Evolutionary conservation across 2,888 invertebrate genomes (phyloP).

Genomic region (Drosophila barbarae): DNA sequence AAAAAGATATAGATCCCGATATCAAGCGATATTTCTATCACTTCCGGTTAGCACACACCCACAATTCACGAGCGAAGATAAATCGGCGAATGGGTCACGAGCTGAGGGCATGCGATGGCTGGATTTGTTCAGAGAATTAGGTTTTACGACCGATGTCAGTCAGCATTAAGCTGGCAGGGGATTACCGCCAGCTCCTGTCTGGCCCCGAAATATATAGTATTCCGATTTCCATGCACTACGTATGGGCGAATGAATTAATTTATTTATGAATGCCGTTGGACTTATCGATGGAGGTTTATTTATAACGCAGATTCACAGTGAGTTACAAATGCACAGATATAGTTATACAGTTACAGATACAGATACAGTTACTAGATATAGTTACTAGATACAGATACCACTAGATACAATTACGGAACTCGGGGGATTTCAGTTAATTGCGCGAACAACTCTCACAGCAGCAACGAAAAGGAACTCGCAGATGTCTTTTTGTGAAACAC

Average conservation of each 20-base stretch:
- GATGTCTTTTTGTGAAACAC: conserved; percentile 2
- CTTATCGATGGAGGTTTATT: conserved; percentile 42
- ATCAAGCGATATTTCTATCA: conserved; percentile 11
- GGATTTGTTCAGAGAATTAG: conserved; percentile 10
- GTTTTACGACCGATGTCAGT: conserved; percentile 57
- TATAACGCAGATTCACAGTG: conserved; percentile 47
- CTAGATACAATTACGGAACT: conserved; percentile 28
- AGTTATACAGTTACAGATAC: conserved; percentile 6
- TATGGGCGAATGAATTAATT: conserved; percentile 35
- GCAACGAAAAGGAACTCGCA: conserved; percentile 43
- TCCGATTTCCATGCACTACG: neutral
- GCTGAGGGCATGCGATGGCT: conserved; percentile 26
- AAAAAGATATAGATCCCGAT: neutral
- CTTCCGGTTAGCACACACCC: conserved; percentile 40
- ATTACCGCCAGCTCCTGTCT: conserved; percentile 44
- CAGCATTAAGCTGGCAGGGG: conserved; percentile 50
- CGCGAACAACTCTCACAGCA: conserved; percentile 68
- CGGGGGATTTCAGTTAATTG: conserved; percentile 62
- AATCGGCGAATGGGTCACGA: conserved; percentile 24
- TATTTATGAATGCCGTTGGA: conserved; percentile 41
- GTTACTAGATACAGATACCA: conserved; percentile 31
- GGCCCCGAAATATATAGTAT: conserved; percentile 12
- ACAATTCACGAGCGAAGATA: conserved; percentile 9
- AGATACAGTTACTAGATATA: conserved; percentile 27
- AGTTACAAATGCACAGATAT: conserved; percentile 49